These are phyloP conservation scores for Clunio marinus DNA, from an alignment of 2,888 invertebrate species.

Conservation along the genomic window DNA sequence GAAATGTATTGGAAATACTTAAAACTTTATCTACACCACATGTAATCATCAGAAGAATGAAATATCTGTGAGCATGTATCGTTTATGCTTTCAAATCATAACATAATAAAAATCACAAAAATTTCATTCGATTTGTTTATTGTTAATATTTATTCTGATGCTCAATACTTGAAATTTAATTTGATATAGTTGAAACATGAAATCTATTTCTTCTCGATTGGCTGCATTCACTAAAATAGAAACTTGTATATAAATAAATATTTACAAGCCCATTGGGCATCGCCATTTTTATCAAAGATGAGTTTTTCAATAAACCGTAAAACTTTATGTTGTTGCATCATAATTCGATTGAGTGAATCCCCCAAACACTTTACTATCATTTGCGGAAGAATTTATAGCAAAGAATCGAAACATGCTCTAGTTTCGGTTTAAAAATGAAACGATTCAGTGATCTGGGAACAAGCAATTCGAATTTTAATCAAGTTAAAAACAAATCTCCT, in stretches of 20 bases:
- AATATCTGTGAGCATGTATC: too few relatives aligned
- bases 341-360: not conserved
- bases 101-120: too few relatives aligned
- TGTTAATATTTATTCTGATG: too few relatives aligned
- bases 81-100: too few relatives aligned
- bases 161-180: too few relatives aligned
- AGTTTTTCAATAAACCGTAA: constrained; percentile 10
- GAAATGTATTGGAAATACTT: too few relatives aligned
- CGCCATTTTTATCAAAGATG: not conserved
- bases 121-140: too few relatives aligned
- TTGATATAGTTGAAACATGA: too few relatives aligned
- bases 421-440: not conserved
- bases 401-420: not conserved
- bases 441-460: too few relatives aligned
- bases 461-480: not conserved
- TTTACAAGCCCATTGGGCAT: constrained; percentile 1
- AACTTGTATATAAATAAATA: not conserved
- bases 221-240: not conserved
- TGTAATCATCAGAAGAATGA: too few relatives aligned
- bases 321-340: not conserved
- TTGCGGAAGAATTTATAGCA: not conserved
- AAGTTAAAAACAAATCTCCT: not conserved
- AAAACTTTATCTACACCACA: too few relatives aligned
- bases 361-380: not conserved
- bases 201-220: not conserved